These are phyloP conservation scores for Deroplatys truncata DNA, from an alignment of 2,888 invertebrate species.

Conservation along the genomic window DNA sequence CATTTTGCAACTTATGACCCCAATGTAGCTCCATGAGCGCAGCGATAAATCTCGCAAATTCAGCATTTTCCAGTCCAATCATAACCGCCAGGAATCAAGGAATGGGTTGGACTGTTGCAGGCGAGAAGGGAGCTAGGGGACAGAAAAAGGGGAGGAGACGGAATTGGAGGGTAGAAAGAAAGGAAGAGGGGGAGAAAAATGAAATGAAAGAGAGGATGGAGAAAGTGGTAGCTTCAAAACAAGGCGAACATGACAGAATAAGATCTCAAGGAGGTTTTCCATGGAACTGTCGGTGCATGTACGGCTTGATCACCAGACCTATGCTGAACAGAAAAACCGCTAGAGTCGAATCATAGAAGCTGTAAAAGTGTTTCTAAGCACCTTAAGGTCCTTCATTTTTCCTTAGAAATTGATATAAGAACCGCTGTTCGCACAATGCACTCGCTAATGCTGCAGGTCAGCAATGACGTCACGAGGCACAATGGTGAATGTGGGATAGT, in stretches of 20 bases:
- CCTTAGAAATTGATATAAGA: background rate
- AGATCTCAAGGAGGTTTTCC: background rate
- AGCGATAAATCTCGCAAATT: background rate
- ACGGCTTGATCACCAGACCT: background rate
- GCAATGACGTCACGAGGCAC: background rate
- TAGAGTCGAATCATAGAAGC: background rate
- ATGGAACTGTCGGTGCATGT: background rate
- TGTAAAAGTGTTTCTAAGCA: background rate
- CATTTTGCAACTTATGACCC: too few relatives aligned
- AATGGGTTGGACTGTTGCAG: constrained; percentile 8
- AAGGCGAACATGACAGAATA: constrained; percentile 7
- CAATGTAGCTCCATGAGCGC: background rate
- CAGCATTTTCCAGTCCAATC: constrained; percentile 4
- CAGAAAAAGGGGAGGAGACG: background rate
- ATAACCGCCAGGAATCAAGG: constrained; percentile 10
- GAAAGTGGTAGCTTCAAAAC: constrained; percentile 16
- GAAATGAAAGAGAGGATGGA: constrained; percentile 11
- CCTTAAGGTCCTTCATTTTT: background rate
- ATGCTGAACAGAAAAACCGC: too few relatives aligned
- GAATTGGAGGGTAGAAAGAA: background rate
- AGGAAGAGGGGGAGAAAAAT: background rate
- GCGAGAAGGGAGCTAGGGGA: background rate
- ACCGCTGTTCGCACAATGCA: background rate
- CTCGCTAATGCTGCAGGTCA: background rate
- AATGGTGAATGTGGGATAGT: background rate